Conservation (phyloP, 2,113 vertebrate genomes). For the Chloropsis cyanopogon region DNA sequence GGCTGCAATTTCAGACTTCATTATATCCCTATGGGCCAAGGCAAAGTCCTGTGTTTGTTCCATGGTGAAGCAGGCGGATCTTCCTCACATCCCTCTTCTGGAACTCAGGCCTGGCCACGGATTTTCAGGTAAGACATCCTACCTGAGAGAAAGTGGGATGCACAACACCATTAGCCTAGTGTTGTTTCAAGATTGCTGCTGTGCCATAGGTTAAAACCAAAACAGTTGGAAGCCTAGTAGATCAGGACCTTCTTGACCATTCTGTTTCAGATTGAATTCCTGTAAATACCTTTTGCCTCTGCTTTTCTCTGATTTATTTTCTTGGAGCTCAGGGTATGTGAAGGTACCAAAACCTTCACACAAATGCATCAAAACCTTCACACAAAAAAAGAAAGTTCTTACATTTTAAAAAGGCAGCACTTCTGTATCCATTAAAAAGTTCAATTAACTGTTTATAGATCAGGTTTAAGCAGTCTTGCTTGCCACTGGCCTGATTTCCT, state of each 20-base stretch:
- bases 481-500: background rate
- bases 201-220: background rate
- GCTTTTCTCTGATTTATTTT: background rate
- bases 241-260: background rate
- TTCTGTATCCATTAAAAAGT: background rate
- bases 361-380: too few relatives aligned
- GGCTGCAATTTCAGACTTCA: background rate
- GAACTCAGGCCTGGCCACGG: background rate
- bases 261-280: background rate
- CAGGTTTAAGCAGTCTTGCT: background rate
- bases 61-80: background rate
- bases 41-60: background rate
- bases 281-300: background rate
- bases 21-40: background rate
- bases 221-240: background rate
- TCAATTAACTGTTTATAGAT: background rate
- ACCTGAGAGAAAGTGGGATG: rapidly evolving
- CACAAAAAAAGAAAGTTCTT: background rate
- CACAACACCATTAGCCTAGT: rapidly evolving
- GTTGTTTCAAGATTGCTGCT: background rate
- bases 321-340: background rate
- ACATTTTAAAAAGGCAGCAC: background rate
- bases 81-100: background rate
- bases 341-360: background rate
- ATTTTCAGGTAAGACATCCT: background rate